Base-by-base conservation (phyloP, 2,888 invertebrate genomes). In the Serrognathus titanus region DNA sequence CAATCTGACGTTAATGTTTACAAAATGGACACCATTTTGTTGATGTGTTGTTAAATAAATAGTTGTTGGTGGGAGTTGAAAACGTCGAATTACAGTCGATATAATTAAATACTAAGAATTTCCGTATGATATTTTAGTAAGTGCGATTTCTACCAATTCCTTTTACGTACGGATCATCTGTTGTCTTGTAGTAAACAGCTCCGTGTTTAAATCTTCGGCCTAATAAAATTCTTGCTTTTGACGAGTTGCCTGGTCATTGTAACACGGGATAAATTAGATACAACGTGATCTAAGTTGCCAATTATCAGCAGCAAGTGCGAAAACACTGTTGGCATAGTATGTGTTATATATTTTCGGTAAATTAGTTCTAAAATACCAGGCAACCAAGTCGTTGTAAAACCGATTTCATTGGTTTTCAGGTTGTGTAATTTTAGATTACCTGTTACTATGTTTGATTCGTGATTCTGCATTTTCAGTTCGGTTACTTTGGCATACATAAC, bases 361-460 rank as follows among this genome's bases (percentile, higher is more conserved):
- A 73, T 68, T 53, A 71, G 53, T 58, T 76, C 74, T 13, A 72
- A 47, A 36, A 74, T 62, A 48, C 66, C 66, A n/a, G 75, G 75
- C 57, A 75, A 60, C 77, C 77, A 77, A 43, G 73, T 57, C 16
- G 64, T 46, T n/a, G 62, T 61, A 53, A 43, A 43, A 43, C 60
- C 59, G n/a, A 65, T 53, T 9, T 71, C 53, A 40, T 63, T 64
- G 24, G 66, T 53, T 20, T 67, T 69, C 37, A 69, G 61, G 38
- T 69, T 62, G 51, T 64, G 51, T 10, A 38, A 11, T 53, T 59
- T 57, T n/a, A 52, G 36, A 8, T 35, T 9, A 20, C 31, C n/a
- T 31, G n/a, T 43, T 16, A 0, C 13, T 16, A 16, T 16, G 16
- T 1, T 11, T 16, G 13, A 10, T 11, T 12, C 11, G 40, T 52